Base-by-base conservation (phyloP, 2,113 vertebrate genomes). In the Pionites leucogaster region DNA sequence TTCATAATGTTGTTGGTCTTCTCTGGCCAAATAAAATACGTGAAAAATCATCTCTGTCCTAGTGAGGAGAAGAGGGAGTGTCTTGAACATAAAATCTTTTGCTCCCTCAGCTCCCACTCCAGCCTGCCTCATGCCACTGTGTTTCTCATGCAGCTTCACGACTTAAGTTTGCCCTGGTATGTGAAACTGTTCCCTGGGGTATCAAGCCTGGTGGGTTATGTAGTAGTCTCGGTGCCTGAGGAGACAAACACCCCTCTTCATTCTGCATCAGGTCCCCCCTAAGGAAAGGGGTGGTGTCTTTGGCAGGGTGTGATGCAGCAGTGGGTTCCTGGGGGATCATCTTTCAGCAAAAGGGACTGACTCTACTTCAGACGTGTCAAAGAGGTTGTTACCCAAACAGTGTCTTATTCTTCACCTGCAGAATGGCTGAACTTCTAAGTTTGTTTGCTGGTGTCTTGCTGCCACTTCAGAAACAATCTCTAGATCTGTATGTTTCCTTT, bases 401-500 rank as follows among this genome's bases (percentile, higher is more conserved):
- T 3, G 0, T 84, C 31, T 33, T 76, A 15, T 28, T 75, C 18
- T 78, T 87, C 29, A 22, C 11, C 23, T 59, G 64, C 17, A 82
- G 59, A 91, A 75, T 41, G 14, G 15, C 0, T 60, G 29, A 93
- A 81, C 20, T 75, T 90, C 33, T 20, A 63, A 63, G 24, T 87
- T 67, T 82, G 39, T 74, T 89, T 91, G 47, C 60, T 83, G 49
- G 10, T 69, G 27, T 69, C 63, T 85, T 93, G 17, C 71, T 86
- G 59, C 60, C 25, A 14, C 53, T 93, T 95, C 68, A 80, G 87
- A 94, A 95, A 53, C 39, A 39, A 79, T 90, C 46, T 94, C 33
- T 84, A 79, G 72, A 47, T 79, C 35, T 94, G 10, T 85, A 25
- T 2, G 0, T 96, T 74, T 96, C 72, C 64, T 96, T 95, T 96